Evolutionary conservation across 1,140 invertebrate genomes (phyloP).

Genomic region (Trichoplusia ni): DNA sequence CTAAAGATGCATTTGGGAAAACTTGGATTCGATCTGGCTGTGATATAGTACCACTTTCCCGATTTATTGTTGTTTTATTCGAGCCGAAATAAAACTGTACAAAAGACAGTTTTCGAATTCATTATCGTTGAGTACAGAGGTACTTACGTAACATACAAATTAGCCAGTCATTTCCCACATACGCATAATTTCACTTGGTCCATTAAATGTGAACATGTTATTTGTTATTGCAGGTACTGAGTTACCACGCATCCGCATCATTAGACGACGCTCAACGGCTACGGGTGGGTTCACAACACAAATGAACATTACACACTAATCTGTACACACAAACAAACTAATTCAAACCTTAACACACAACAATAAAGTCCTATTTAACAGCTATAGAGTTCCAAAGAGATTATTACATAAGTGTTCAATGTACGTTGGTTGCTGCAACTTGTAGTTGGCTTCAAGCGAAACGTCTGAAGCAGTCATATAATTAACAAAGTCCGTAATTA

Average conservation of each 20-base stretch:
- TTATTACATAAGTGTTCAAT: constrained; percentile 3
- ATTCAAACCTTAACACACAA: neutral
- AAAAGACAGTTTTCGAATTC: too few relatives aligned
- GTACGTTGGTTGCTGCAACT: neutral
- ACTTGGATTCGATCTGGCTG: too few relatives aligned
- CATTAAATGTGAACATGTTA: constrained; percentile 6
- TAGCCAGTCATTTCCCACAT: neutral
- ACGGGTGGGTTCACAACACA: constrained; percentile 84
- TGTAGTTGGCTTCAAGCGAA: neutral
- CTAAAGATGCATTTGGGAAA: too few relatives aligned
- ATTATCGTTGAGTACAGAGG: too few relatives aligned
- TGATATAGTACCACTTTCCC: too few relatives aligned
- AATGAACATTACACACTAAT: constrained; percentile 12
- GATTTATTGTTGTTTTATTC: too few relatives aligned
- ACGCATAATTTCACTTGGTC: neutral
- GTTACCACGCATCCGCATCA: constrained; percentile 97
- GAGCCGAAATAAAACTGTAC: too few relatives aligned
- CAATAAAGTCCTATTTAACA: neutral
- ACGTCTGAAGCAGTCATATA: constrained; percentile 11
- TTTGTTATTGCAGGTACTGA: constrained; percentile 85
- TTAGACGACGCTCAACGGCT: constrained; percentile 92
- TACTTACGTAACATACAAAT: neutral
- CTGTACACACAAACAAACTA: neutral
- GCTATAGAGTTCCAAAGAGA: neutral
- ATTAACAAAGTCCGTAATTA: constrained; percentile 33